Evolutionary conservation across 2,113 vertebrate species (phyloP).

Genomic region (Indri indri): DNA sequence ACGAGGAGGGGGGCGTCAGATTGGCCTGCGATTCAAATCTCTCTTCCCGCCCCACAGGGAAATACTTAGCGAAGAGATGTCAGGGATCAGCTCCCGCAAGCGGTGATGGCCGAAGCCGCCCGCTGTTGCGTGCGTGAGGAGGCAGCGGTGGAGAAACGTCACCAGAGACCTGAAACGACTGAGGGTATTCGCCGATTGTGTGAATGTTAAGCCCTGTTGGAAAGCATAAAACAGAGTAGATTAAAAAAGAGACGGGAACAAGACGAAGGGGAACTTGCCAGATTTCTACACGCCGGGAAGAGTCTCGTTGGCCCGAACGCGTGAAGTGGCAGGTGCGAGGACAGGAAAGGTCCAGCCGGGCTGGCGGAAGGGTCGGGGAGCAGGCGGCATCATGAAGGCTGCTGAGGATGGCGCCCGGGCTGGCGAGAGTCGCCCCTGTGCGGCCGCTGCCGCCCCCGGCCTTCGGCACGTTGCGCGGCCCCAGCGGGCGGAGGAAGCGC

Average conservation of each 20-base stretch:
- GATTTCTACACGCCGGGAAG: neutral
- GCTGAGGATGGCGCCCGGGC: neutral
- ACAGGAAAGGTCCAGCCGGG: neutral
- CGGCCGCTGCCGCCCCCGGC: neutral
- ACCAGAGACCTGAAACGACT: neutral
- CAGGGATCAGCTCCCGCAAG: neutral
- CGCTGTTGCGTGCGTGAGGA: neutral
- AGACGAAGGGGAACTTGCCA: neutral
- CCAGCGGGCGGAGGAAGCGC: neutral
- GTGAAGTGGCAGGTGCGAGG: neutral
- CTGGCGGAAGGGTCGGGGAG: neutral
- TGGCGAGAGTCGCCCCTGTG: neutral
- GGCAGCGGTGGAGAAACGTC: neutral
- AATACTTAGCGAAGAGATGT: neutral
- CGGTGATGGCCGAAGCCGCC: neutral
- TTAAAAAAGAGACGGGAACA: neutral
- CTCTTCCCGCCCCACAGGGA: neutral
- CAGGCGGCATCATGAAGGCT: neutral
- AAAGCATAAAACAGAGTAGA: neutral
- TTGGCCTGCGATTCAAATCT: neutral
- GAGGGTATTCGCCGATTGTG: neutral
- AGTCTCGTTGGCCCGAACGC: neutral
- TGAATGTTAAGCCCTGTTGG: neutral
- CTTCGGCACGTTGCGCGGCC: no score
- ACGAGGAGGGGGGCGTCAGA: neutral